Conservation (phyloP, 2,113 vertebrate genomes). For the Oreocharis arfaki region DNA sequence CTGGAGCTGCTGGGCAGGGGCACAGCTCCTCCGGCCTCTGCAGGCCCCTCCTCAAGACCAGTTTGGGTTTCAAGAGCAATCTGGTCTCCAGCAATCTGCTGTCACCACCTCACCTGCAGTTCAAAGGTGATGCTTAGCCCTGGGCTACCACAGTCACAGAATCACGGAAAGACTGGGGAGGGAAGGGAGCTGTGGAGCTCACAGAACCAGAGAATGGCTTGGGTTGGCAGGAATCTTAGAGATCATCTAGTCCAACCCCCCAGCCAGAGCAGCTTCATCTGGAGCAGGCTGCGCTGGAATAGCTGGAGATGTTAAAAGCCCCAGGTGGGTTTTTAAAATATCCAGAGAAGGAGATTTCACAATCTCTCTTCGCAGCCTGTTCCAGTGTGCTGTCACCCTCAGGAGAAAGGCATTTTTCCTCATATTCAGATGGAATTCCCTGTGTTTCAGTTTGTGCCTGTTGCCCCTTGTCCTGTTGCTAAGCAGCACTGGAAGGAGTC, state of each 20-base stretch:
- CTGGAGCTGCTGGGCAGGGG: background rate
- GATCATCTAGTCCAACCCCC: background rate
- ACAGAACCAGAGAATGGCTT: background rate
- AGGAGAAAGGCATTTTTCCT: background rate
- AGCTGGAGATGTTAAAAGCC: background rate
- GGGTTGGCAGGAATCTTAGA: background rate
- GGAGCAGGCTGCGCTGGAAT: background rate
- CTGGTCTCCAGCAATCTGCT: background rate
- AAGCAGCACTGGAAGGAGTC: background rate
- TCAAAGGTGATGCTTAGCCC: background rate
- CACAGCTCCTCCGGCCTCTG: background rate
- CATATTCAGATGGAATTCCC: background rate
- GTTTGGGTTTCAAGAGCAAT: accelerated
- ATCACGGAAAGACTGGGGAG: accelerated
- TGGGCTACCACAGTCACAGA: background rate
- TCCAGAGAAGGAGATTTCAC: background rate
- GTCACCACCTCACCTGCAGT: accelerated
- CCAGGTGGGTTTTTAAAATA: background rate
- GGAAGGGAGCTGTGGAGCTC: background rate
- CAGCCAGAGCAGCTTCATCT: background rate
- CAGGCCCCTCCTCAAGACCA: background rate
- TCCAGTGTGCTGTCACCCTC: background rate
- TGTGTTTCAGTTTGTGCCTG: background rate
- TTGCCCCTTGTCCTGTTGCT: background rate
- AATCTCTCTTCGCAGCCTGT: background rate